These are phyloP conservation scores for Chamaetylas fuelleborni DNA, from an alignment of 2,113 vertebrate genomes.

Conservation along the genomic window DNA sequence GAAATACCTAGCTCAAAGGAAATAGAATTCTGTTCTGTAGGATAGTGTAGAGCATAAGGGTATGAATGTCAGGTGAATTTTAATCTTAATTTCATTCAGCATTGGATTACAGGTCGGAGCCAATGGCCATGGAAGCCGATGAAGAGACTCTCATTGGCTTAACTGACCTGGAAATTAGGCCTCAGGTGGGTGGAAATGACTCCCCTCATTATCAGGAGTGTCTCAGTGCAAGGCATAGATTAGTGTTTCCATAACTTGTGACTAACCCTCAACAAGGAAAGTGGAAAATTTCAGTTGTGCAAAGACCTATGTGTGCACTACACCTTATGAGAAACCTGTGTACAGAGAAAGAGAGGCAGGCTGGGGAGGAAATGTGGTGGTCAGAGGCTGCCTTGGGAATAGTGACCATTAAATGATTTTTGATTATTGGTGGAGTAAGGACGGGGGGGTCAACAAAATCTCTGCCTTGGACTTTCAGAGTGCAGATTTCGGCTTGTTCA, in stretches of 20 bases:
- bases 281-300: neutral
- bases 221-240: neutral
- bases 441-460: neutral
- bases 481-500: neutral
- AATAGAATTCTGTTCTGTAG: neutral
- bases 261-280: neutral
- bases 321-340: neutral
- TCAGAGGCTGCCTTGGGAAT: neutral
- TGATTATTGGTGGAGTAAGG: neutral
- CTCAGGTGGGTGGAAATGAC: neutral
- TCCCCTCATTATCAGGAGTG: neutral
- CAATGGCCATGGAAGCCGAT: neutral
- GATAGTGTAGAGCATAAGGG: neutral
- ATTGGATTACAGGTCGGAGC: neutral
- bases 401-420: neutral
- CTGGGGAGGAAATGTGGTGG: neutral
- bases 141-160: neutral
- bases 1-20: neutral
- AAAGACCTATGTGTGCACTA: neutral
- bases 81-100: neutral
- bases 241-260: neutral
- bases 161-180: neutral
- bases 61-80: neutral
- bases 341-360: neutral
- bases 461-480: neutral